These are phyloP conservation scores for Axis porcinus DNA, from an alignment of 2,113 vertebrate species.

Conservation along the genomic window DNA sequence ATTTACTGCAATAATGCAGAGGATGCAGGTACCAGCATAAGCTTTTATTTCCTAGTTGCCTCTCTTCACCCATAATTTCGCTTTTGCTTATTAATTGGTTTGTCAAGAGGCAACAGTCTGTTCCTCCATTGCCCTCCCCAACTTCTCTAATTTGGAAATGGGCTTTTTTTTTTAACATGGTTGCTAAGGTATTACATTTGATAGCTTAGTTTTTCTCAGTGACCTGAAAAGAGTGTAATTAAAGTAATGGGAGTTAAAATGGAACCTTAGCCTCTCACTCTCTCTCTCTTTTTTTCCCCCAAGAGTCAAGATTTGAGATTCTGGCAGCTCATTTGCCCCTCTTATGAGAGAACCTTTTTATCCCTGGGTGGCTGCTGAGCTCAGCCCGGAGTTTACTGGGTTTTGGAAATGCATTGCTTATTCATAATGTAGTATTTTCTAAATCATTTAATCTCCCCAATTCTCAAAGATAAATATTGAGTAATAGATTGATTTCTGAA, in stretches of 20 bases:
- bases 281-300: background rate
- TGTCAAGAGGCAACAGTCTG: background rate
- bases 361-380: background rate
- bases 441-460: background rate
- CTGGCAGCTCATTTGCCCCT: background rate
- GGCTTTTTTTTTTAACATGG: constrained; percentile 46
- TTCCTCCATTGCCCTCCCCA: background rate
- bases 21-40: background rate
- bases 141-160: constrained; percentile 26
- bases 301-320: background rate
- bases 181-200: background rate
- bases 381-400: background rate
- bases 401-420: constrained; percentile 16
- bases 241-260: constrained; percentile 47
- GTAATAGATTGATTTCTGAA: background rate
- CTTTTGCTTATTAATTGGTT: constrained; percentile 48
- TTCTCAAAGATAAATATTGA: constrained; percentile 12
- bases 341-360: background rate
- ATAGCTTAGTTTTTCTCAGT: constrained; percentile 57
- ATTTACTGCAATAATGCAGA: constrained; percentile 45
- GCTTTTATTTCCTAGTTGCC: background rate
- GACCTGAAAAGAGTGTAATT: constrained; percentile 32
- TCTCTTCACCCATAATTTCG: background rate
- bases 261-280: background rate
- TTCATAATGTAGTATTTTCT: background rate